A percentile compares a stretch with the other conserved stretches of the same genome.
Evolutionary conservation across 2,797 vertebrate genomes (phyloP).

Genomic region (Champsocephalus esox): DNA sequence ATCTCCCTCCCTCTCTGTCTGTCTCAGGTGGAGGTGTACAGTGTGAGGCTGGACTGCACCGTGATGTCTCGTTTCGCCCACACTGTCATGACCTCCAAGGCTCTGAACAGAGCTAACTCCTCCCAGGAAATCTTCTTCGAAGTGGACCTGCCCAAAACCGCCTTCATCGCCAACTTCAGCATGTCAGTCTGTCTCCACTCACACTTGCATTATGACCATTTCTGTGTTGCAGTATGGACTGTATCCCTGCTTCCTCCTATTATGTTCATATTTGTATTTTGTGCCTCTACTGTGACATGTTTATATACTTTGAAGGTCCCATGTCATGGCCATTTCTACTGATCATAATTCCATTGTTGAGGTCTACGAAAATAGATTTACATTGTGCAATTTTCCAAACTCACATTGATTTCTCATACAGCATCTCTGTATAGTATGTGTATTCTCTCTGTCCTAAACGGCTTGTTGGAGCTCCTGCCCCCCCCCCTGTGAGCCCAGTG

Average conservation of each 20-base stretch:
- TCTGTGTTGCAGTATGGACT: not conserved
- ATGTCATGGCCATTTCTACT: too few species aligned
- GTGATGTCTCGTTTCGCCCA: constrained; percentile 91
- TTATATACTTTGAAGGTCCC: too few species aligned
- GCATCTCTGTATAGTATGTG: too few species aligned
- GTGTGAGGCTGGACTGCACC: constrained; percentile 88
- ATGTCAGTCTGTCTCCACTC: constrained; percentile 82
- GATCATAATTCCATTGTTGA: too few species aligned
- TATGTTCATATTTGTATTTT: too few species aligned
- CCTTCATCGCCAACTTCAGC: constrained; percentile 95
- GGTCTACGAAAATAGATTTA: too few species aligned
- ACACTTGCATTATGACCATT: not conserved
- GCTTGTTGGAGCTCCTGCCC: too few species aligned
- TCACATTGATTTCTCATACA: too few species aligned
- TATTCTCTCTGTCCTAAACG: too few species aligned
- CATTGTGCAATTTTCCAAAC: too few species aligned
- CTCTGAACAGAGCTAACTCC: constrained; percentile 85
- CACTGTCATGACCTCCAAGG: constrained; percentile 90
- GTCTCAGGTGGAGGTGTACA: constrained; percentile 75
- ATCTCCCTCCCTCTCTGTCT: not conserved
- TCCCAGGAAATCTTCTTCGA: constrained; percentile 90
- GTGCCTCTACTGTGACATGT: too few species aligned
- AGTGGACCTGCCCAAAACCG: constrained; percentile 92
- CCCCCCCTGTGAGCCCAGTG: too few species aligned
- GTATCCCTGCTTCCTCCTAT: not conserved